Conservation (phyloP, 1,140 invertebrate species). For the Zeugodacus cucurbitae region DNA sequence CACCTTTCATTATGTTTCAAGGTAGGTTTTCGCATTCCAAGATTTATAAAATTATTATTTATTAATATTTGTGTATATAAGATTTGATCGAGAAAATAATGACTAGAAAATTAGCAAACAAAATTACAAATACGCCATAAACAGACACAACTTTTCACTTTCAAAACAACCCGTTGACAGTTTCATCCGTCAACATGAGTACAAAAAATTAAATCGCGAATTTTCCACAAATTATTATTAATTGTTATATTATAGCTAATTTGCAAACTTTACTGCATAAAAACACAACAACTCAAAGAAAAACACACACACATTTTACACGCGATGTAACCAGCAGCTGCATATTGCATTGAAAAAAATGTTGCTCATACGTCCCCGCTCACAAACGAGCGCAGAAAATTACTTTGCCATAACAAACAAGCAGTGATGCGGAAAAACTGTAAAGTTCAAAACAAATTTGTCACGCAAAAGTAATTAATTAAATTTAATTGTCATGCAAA, state of each 20-base stretch:
- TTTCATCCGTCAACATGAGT: too few species aligned
- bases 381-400: neutral
- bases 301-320: neutral
- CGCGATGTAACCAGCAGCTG: neutral
- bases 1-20: too few species aligned
- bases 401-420: neutral
- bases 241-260: neutral
- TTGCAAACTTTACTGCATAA: neutral
- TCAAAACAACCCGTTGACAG: too few species aligned
- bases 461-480: slow-evolving; percentile 34
- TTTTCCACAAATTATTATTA: neutral
- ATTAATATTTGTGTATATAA: too few species aligned
- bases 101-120: too few species aligned
- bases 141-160: too few species aligned
- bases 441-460: slow-evolving; percentile 38
- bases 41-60: too few species aligned
- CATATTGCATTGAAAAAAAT: neutral
- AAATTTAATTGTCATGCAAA: slow-evolving; percentile 35
- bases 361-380: neutral
- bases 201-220: too few species aligned
- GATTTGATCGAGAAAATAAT: too few species aligned
- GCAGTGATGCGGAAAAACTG: neutral
- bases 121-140: too few species aligned
- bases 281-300: neutral
- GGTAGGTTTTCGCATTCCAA: too few species aligned